Evolutionary conservation across 2,888 invertebrate genomes (phyloP), one percentile per base, ranked within the genome.

Genomic region (Epiblema foenella): DNA sequence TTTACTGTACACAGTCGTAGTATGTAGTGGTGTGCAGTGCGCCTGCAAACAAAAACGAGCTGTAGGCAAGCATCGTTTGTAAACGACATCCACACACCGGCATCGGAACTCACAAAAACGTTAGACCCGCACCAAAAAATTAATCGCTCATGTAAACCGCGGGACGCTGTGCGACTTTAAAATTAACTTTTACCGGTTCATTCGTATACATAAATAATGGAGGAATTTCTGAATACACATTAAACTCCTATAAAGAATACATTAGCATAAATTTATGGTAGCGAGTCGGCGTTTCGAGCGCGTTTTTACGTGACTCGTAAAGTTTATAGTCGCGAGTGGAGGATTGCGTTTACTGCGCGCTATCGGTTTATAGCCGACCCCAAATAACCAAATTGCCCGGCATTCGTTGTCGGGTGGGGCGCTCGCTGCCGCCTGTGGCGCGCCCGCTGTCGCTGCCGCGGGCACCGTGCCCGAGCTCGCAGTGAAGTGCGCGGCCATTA

Each of bases 241-340:
- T 93, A 93, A 93, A 93, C 90, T 93, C 91, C 93, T 92, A 93
- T 93, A 93, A 92, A 93, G 93, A 93, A 93, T 93, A 93, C 93
- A 93, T 93, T 93, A 93, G 92, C 93, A 93, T 93, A 92, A 93
- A 93, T 93, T 93, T 93, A 93, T 91, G 91, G 92, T 87, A 90
- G 93, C 90, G 85, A 90, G 90, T 90, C 89, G 91, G 88, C 90
- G 90, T 90, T 91, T 88, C 88, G 90, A 91, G 90, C 91, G 91
- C 91, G 93, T 93, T 93, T 93, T 93, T 93, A 93, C 93, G 93
- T 92, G 90, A 90, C 92, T 93, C 93, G 93, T 93, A 93, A 93
- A 93, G 88, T 93, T 93, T 93, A 93, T 90, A 89, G 92, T 89
- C 91, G 92, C 93, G 89, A 91, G 92, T 92, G 91, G 91, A 89